Conservation (phyloP, 1,140 invertebrate genomes). For the Sinonovacula constricta region DNA sequence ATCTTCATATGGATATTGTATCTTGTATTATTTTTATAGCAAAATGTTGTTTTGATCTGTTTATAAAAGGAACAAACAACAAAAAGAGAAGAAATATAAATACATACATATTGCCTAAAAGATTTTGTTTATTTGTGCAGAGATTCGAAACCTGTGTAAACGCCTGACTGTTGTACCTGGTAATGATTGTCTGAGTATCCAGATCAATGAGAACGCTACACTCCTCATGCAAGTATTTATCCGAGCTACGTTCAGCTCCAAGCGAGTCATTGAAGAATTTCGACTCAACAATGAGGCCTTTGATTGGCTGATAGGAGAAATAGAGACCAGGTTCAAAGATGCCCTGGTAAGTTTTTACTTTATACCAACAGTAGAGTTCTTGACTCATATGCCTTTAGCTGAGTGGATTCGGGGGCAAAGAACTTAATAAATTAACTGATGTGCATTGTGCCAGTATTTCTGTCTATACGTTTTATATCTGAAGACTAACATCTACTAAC, state of each 20-base stretch:
- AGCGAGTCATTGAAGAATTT: conserved; percentile 96
- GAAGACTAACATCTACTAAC: too few species aligned
- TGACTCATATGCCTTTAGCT: too few species aligned
- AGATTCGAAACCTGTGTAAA: conserved; percentile 76
- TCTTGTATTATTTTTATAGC: too few species aligned
- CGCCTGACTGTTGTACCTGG: conserved; percentile 86
- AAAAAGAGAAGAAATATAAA: not conserved
- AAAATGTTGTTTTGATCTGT: too few species aligned
- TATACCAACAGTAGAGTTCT: too few species aligned
- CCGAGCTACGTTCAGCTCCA: conserved; percentile 92
- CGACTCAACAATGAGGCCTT: conserved; percentile 96
- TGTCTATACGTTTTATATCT: too few species aligned
- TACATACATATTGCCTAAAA: not conserved
- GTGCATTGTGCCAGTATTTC: too few species aligned
- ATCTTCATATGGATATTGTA: too few species aligned
- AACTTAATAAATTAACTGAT: too few species aligned
- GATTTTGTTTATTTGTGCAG: conserved; percentile 49
- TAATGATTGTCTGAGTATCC: conserved; percentile 94
- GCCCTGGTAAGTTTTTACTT: conserved; percentile 91
- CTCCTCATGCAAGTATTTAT: conserved; percentile 97
- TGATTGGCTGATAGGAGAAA: conserved; percentile 99
- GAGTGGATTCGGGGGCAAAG: too few species aligned
- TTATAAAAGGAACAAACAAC: too few species aligned
- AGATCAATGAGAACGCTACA: conserved; percentile 99
- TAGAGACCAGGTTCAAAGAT: conserved; percentile 98